Evolutionary conservation across 1,140 invertebrate species (phyloP), one percentile per base, ranked within the genome.

Genomic region (Drosophila navojoa): DNA sequence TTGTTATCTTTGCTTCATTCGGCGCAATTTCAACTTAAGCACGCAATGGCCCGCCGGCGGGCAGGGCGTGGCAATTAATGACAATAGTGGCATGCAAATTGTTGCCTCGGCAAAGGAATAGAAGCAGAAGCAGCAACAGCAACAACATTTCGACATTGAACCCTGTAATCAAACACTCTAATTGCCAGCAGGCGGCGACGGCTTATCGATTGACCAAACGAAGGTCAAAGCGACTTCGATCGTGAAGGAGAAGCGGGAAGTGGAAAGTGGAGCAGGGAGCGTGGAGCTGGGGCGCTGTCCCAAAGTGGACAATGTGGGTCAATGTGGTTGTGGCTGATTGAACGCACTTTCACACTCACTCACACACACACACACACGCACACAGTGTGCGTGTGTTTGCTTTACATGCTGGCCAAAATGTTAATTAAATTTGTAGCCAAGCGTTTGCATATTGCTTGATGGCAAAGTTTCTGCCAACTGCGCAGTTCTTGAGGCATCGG

Each of bases 21-120:
- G 81, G 71, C 76, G 42, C 73, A 81, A 87, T 86, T 87, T 86
- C 82, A 82, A 86, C 82, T 86, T 86, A 76, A 76, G 82, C 82
- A 86, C 82, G 82, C 82, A 87, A 87, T 79, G 68, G 71, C 66
- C 62, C 79, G 49, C 42, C 69, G 57, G 61, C 57, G 40, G 19
- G 16, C 54, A 42, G 81, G 75, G 82, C 52, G 78, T 86, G 81
- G 66, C 75, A 69, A 84, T 86, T 85, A 87, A 85, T 85, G 78
- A 77, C 71, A 76, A 57, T 62, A 74, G 49, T 38, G 25, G 35
- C 55, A 74, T 76, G 77, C 58, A 77, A 62, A 71, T 81, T 77
- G 52, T 66, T 58, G 45, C 66, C 53, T 70, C 42, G 53, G 4
- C 54, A 59, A 57, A 57, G 50, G 32, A 58, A 44, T 38, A 29